Evolutionary conservation across 2,113 vertebrate species (phyloP).

Genomic region (Coracopsis vasa): DNA sequence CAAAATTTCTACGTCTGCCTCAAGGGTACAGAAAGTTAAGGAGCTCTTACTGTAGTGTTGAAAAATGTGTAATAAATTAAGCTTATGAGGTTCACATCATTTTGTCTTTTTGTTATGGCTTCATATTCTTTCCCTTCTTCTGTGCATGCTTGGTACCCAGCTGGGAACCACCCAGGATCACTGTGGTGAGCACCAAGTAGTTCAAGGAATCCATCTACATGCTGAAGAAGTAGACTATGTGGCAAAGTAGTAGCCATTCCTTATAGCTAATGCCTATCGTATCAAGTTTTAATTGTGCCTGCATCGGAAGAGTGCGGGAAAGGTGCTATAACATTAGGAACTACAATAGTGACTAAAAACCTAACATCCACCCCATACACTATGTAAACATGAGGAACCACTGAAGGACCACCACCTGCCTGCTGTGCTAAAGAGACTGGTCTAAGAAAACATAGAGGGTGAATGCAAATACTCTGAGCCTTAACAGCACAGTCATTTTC

Average conservation of each 20-base stretch:
- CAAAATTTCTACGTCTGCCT: neutral
- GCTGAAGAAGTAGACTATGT: accelerated
- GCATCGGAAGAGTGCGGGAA: neutral
- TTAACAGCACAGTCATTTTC: neutral
- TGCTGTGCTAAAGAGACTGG: neutral
- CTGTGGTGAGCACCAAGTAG: neutral
- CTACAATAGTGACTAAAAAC: neutral
- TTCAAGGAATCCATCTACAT: accelerated
- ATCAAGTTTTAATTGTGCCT: neutral
- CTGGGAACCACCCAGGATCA: neutral
- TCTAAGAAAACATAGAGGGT: neutral
- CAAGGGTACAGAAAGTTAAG: neutral
- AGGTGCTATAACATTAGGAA: neutral
- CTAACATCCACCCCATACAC: neutral
- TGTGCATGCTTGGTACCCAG: neutral
- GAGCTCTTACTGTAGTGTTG: neutral
- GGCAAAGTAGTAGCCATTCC: neutral
- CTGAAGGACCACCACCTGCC: neutral
- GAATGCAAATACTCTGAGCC: neutral
- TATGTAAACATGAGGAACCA: neutral
- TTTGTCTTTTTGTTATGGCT: neutral
- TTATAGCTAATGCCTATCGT: neutral
- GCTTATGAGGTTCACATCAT: accelerated
- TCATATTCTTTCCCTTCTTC: neutral
- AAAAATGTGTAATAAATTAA: neutral